These are phyloP conservation scores for Morphnarchus princeps DNA, from an alignment of 2,113 vertebrate species.

Conservation along the genomic window DNA sequence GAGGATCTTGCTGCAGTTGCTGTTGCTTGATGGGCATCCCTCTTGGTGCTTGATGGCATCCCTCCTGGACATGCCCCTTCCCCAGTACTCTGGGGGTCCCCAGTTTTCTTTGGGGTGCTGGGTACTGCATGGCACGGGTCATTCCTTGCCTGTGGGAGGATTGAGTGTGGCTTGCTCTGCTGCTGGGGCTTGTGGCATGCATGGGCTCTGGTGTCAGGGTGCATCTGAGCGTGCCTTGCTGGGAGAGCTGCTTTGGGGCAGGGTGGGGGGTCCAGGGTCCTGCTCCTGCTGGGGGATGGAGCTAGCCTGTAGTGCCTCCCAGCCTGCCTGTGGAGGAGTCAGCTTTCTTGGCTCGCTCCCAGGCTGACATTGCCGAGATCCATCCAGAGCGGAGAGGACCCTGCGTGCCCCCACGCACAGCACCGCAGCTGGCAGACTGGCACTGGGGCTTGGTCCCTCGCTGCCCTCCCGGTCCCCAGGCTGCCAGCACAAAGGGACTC, in stretches of 20 bases:
- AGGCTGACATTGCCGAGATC: fast-evolving
- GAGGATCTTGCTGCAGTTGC: neutral
- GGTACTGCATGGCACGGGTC: neutral
- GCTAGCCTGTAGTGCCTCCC: neutral
- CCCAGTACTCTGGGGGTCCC: no score
- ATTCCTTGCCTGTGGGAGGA: neutral
- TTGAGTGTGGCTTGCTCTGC: neutral
- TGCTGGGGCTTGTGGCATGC: fast-evolving
- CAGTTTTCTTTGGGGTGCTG: neutral
- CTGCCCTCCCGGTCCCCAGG: neutral
- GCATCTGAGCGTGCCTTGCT: neutral
- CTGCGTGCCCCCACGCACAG: fast-evolving
- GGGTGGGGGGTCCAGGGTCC: neutral
- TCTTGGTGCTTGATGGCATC: neutral
- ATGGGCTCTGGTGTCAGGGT: neutral
- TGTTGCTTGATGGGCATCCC: neutral
- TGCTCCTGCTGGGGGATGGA: neutral
- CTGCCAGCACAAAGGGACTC: neutral
- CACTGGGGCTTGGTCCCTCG: fast-evolving
- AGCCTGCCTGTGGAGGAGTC: neutral
- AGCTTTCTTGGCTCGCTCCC: neutral
- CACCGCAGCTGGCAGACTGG: neutral
- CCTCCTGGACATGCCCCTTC: neutral
- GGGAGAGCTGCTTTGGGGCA: neutral
- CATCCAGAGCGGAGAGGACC: neutral